Conservation (phyloP, 53 echinoderm and acorn worm genomes). For the Actinopyga echinites region DNA sequence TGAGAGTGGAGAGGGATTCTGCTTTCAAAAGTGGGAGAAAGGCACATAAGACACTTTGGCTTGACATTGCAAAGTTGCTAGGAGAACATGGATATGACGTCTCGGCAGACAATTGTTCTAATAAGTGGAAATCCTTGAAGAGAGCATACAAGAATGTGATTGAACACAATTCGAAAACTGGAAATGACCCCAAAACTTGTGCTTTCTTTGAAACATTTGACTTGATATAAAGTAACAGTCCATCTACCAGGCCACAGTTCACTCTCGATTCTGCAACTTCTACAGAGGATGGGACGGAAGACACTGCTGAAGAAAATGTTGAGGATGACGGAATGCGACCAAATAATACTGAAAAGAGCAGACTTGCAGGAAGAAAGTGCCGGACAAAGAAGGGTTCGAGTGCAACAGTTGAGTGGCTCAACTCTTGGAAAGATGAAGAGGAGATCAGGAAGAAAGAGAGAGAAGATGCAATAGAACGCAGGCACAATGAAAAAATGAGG, state of each 20-base stretch:
- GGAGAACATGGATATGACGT: not conserved
- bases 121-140: slow-evolving; percentile 21
- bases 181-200: slow-evolving; percentile 26
- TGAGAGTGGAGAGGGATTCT: not conserved
- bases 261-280: not conserved
- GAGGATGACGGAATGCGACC: not conserved
- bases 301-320: not conserved
- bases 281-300: not conserved
- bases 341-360: not conserved
- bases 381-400: not conserved
- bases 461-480: not conserved
- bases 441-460: not conserved
- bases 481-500: slow-evolving; percentile 1
- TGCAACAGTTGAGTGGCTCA: not conserved
- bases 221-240: not conserved
- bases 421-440: not conserved
- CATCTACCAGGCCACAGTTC: slow-evolving; percentile 4
- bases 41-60: slow-evolving; percentile 9
- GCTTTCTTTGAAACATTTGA: slow-evolving; percentile 12
- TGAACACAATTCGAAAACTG: slow-evolving; percentile 11
- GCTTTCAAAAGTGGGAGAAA: not conserved
- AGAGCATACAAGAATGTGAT: not conserved
- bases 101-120: slow-evolving; percentile 6
- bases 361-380: not conserved
- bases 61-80: not conserved